A percentile compares a stretch with the other conserved stretches of the same genome.
Conservation (phyloP, 2,113 vertebrate genomes). For the Chrysochloris asiatica region DNA sequence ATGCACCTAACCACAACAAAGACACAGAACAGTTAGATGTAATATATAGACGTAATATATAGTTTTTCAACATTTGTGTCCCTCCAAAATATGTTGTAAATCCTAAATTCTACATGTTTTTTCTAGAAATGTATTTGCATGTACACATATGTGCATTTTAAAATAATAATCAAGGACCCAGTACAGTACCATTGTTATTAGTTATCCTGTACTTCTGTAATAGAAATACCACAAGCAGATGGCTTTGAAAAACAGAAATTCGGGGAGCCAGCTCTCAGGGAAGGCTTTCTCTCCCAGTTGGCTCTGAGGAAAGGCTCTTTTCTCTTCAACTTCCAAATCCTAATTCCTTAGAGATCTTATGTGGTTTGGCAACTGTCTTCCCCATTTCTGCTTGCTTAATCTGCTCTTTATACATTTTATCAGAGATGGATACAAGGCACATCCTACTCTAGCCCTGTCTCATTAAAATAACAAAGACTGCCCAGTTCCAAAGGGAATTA, state of each 20-base stretch:
- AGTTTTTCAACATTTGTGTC: not conserved
- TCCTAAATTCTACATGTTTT: not conserved
- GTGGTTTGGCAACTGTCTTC: no score
- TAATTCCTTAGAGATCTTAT: not conserved
- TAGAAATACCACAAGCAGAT: not conserved
- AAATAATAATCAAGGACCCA: not conserved
- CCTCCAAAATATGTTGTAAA: not conserved
- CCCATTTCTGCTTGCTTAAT: no score
- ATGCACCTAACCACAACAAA: not conserved
- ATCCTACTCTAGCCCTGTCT: no score
- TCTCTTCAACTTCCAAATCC: not conserved
- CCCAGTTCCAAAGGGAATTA: no score
- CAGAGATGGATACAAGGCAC: no score
- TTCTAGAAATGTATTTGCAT: not conserved
- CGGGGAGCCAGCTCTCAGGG: not conserved
- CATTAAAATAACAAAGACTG: no score
- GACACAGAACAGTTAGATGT: not conserved
- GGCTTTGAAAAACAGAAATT: not conserved
- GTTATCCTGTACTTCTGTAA: not conserved
- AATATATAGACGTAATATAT: not conserved
- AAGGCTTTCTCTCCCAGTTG: not conserved
- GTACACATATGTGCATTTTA: not conserved
- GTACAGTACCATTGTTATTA: not conserved
- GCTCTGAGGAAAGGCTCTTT: no score
- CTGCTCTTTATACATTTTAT: no score